Evolutionary conservation across 2,113 vertebrate genomes (phyloP).

Genomic region (Oncorhynchus tshawytscha): DNA sequence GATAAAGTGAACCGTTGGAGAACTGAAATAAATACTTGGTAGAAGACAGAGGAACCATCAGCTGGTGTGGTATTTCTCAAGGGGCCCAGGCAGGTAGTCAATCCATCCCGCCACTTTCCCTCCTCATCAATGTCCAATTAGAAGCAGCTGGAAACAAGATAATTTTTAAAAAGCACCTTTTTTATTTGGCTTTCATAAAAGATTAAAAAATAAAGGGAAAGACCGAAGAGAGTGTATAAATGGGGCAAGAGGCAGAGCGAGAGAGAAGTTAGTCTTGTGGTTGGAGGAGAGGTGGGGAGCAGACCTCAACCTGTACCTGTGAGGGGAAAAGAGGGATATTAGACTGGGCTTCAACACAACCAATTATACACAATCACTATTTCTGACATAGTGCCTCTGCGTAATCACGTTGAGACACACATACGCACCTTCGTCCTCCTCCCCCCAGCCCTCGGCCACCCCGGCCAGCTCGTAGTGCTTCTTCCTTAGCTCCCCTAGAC

Average conservation of each 20-base stretch:
- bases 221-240: conserved; percentile 49
- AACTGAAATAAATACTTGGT: conserved; percentile 39
- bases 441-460: conserved; percentile 90
- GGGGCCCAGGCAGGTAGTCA: neutral
- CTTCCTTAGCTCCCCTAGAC: conserved; percentile 91
- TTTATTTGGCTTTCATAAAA: conserved; percentile 71
- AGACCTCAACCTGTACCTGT: conserved; percentile 69
- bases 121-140: conserved; percentile 31
- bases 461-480: conserved; percentile 95
- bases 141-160: conserved; percentile 36
- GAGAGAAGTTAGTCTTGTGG: conserved; percentile 44
- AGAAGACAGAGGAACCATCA: neutral
- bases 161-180: conserved; percentile 67
- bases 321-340: conserved; percentile 17
- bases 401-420: neutral
- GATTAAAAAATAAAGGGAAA: conserved; percentile 24
- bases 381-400: no score
- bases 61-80: conserved; percentile 2
- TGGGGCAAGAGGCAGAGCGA: conserved; percentile 50
- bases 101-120: neutral
- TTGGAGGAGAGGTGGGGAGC: neutral
- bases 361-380: neutral
- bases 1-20: conserved; percentile 1
- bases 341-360: neutral
- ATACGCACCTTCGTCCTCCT: conserved; percentile 67